phyloP scores from a whole-genome alignment of 2,888 invertebrate genomes.

The Rhyacophila evoluta region DNA sequence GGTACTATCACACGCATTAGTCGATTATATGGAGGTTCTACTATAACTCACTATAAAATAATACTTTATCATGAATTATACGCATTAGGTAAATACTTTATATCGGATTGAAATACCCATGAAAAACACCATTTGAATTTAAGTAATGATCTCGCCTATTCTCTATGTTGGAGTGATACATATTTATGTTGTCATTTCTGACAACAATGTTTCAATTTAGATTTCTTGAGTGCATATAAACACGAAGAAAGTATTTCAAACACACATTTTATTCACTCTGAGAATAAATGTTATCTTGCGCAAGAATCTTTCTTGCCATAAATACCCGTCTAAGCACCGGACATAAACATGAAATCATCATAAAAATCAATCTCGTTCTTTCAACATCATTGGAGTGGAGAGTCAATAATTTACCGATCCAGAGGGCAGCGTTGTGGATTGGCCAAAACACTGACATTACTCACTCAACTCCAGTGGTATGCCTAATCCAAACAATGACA shows the following conservation, averaged over 20 bases:
- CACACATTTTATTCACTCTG: not conserved
- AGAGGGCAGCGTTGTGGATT: constrained; percentile 12
- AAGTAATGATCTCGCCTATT: no score
- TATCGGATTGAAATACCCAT: no score
- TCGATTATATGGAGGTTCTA: no score
- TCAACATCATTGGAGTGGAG: not conserved
- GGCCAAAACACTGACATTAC: constrained; percentile 23
- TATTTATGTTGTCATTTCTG: no score
- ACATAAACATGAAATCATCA: constrained; percentile 32
- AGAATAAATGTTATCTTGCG: not conserved
- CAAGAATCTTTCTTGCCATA: constrained; percentile 11
- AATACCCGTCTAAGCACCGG: constrained; percentile 6
- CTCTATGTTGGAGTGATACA: no score
- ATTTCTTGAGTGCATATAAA: not conserved
- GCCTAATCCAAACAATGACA: not conserved
- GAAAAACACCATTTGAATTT: no score
- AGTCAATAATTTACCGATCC: constrained; percentile 19
- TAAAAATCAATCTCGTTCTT: constrained; percentile 33
- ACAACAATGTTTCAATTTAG: no score
- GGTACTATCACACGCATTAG: no score
- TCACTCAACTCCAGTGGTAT: not conserved
- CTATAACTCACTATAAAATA: no score
- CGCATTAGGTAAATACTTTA: no score
- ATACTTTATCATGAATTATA: no score
- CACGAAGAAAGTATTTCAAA: constrained; percentile 9